Evolutionary conservation across 2,797 vertebrate species (phyloP).

Genomic region (Chlorospingus flavigularis): DNA sequence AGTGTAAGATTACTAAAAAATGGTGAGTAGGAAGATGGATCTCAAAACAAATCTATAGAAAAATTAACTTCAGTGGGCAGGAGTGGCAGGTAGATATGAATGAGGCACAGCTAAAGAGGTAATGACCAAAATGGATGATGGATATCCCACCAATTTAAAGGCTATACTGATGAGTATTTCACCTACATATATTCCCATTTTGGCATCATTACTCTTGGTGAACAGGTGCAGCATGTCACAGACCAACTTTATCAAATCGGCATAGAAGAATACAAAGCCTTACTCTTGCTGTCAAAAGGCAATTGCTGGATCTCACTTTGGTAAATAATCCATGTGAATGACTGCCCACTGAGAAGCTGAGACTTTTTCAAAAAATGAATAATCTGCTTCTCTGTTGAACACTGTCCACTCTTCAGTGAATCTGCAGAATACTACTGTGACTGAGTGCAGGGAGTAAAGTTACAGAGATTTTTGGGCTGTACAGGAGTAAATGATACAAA

Average conservation of each 20-base stretch:
- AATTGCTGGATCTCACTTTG: background rate
- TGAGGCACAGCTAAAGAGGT: background rate
- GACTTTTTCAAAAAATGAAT: background rate
- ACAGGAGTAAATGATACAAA: background rate
- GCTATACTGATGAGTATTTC: background rate
- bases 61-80: background rate
- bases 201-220: background rate
- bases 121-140: background rate
- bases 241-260: background rate
- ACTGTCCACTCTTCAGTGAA: background rate
- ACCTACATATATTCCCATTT: background rate
- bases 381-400: background rate
- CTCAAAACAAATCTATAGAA: background rate
- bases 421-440: background rate
- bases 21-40: background rate
- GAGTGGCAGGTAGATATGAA: background rate
- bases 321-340: background rate
- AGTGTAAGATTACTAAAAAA: background rate
- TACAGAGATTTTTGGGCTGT: background rate
- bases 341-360: background rate
- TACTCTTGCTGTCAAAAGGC: background rate
- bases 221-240: background rate
- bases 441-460: background rate
- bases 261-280: background rate
- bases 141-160: background rate